phyloP scores from a whole-genome alignment of 2,113 vertebrate genomes.

The Melanostigma gelatinosum region DNA sequence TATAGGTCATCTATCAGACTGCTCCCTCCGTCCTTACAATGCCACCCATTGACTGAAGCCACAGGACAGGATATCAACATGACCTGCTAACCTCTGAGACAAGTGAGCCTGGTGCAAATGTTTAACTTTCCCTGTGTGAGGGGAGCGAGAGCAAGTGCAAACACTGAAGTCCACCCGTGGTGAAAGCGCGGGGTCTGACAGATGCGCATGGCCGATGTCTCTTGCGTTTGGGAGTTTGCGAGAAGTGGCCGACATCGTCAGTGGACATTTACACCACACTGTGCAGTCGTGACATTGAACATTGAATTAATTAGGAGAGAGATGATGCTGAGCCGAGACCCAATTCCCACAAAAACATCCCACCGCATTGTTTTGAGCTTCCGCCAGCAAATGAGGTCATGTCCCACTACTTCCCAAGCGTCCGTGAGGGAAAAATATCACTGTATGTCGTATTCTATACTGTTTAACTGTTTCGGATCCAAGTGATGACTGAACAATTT shows the following conservation, averaged over 20 bases:
- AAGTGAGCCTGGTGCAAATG: conserved; percentile 18
- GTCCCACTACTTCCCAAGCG: background rate
- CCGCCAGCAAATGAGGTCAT: background rate
- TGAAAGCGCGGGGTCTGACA: conserved; percentile 13
- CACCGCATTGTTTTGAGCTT: background rate
- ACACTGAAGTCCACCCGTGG: conserved; percentile 18
- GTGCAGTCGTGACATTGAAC: conserved; percentile 38
- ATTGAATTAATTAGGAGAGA: conserved; percentile 27
- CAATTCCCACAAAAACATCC: conserved; percentile 7
- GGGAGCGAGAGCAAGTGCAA: background rate
- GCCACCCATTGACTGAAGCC: conserved; percentile 19
- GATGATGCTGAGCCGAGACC: conserved; percentile 17
- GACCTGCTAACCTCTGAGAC: conserved; percentile 35
- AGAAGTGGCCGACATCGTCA: background rate
- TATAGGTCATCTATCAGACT: conserved; percentile 23
- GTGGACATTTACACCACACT: conserved; percentile 13
- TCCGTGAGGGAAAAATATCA: background rate
- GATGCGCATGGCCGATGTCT: background rate
- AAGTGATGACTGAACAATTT: background rate
- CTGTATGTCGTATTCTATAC: background rate
- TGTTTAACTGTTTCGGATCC: background rate
- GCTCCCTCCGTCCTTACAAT: conserved; percentile 12
- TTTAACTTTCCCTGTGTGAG: conserved; percentile 28
- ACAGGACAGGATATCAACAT: conserved; percentile 33
- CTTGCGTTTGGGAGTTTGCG: background rate